Conservation (phyloP, 1,140 invertebrate genomes). For the Drosophila baimaii region DNA sequence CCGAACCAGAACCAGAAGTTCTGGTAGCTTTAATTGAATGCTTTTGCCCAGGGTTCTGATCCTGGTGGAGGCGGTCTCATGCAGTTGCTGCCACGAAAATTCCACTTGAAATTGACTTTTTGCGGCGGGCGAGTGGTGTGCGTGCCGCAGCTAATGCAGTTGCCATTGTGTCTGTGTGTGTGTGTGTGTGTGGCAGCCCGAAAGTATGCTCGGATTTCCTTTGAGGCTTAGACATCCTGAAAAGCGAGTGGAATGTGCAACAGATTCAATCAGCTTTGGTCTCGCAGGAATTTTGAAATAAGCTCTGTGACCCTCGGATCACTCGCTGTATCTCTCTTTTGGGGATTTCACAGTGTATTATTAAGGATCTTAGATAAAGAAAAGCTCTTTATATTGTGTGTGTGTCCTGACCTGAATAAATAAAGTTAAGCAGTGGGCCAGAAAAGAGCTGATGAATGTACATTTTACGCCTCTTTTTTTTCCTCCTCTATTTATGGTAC, state of each 20-base stretch:
- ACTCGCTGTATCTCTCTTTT: too few species aligned
- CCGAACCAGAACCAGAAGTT: conserved; percentile 3
- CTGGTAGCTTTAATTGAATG: conserved; percentile 47
- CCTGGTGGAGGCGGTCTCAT: conserved; percentile 12
- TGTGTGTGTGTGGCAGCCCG: background rate
- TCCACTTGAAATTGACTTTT: conserved; percentile 40
- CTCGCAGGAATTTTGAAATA: background rate
- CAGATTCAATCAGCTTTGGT: background rate
- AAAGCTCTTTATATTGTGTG: background rate
- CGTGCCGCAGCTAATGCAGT: conserved; percentile 30
- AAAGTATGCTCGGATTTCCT: conserved; percentile 18
- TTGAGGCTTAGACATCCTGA: background rate
- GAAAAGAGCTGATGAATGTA: background rate
- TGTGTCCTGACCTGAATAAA: background rate
- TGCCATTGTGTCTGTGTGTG: conserved; percentile 1
- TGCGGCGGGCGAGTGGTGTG: conserved; percentile 4
- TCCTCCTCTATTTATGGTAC: conserved; percentile 4
- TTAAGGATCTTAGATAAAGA: background rate
- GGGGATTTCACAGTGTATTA: too few species aligned
- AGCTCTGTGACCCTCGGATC: background rate
- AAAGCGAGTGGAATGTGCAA: conserved; percentile 12
- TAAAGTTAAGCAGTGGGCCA: too few species aligned
- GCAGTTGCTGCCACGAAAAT: conserved; percentile 16
- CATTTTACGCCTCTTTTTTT: too few species aligned
- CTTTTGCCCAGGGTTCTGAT: conserved; percentile 39